Base-by-base conservation (phyloP, 2,113 vertebrate species). In the Solea senegalensis region DNA sequence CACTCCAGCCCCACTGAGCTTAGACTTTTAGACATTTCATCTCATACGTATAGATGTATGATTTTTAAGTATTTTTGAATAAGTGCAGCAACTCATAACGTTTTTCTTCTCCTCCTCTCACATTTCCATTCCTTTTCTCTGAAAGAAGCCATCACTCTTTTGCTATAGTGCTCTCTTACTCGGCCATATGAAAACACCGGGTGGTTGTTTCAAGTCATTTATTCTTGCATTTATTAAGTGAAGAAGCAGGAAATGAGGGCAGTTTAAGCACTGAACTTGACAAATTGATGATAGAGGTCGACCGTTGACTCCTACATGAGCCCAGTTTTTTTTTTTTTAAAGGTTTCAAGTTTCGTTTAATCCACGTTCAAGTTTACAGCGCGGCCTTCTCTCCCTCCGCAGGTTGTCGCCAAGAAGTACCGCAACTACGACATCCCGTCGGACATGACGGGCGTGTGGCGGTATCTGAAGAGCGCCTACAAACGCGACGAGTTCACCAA, bases 341-440 rank as follows among this genome's bases (percentile, higher is more conserved):
- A 58, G 27, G 21, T 21, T 21, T 58, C 43, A 34, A 49, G 16
- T 39, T 44, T 34, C 45, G n/a, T 46, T 16, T 28, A 9, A 10
- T 48, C 52, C 44, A 34, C 0, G 1, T 16, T 11, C 16, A 4
- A 49, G 7, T 15, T 60, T 7, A 27, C 34, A 41, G 0, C 13
- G 55, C 73, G 59, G 71, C 79, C 53, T 83, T 73, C 41, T 51
- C 34, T 40, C 21, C 28, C 8, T 1, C 39, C 11, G 50, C 65
- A 99, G 98, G 94, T 98, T 4, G 98, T 99, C 1, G 91, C 95
- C 53, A 99, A 97, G 92, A 98, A 95, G 86, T 99, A 99, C 84
- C 96, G 96, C 39, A 96, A 96, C 92, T 99, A 96, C 0, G 95
- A 98, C 81, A 95, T 99, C 85, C 95, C 97, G 0, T 63, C 87